A percentile compares a stretch with the other conserved stretches of the same genome.
These are phyloP conservation scores for Chlorops oryzae DNA, from an alignment of 1,140 invertebrate species.

Conservation along the genomic window DNA sequence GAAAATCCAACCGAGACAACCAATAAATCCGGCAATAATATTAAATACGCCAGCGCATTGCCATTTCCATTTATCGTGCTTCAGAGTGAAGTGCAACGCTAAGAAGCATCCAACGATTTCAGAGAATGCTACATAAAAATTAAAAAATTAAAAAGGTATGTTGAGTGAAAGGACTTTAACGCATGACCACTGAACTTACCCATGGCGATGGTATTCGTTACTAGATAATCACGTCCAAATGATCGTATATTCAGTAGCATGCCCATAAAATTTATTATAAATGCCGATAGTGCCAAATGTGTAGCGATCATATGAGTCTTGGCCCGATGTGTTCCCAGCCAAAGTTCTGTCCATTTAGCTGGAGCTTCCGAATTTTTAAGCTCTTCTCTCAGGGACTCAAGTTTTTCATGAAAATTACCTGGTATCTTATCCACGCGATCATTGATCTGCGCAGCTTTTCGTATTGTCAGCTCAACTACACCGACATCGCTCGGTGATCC, in stretches of 20 bases:
- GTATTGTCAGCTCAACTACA: conserved; percentile 36
- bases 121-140: conserved; percentile 31
- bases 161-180: background rate
- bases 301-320: conserved; percentile 40
- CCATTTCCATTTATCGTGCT: conserved; percentile 44
- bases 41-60: conserved; percentile 43
- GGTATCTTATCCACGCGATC: conserved; percentile 41
- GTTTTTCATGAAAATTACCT: conserved; percentile 33
- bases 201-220: conserved; percentile 46
- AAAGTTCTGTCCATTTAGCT: conserved; percentile 35
- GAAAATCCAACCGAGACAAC: conserved; percentile 41
- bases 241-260: conserved; percentile 47
- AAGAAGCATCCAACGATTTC: conserved; percentile 44
- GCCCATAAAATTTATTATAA: conserved; percentile 48
- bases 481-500: conserved; percentile 29
- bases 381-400: conserved; percentile 33
- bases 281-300: conserved; percentile 40
- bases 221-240: conserved; percentile 44
- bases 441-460: conserved; percentile 42
- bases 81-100: conserved; percentile 37
- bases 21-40: conserved; percentile 44
- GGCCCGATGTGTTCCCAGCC: conserved; percentile 35
- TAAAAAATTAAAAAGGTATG: background rate
- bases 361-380: conserved; percentile 28
- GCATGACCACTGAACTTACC: conserved; percentile 30